These are phyloP conservation scores for Drosophila prostipennis DNA, from an alignment of 2,888 invertebrate species.

Conservation along the genomic window DNA sequence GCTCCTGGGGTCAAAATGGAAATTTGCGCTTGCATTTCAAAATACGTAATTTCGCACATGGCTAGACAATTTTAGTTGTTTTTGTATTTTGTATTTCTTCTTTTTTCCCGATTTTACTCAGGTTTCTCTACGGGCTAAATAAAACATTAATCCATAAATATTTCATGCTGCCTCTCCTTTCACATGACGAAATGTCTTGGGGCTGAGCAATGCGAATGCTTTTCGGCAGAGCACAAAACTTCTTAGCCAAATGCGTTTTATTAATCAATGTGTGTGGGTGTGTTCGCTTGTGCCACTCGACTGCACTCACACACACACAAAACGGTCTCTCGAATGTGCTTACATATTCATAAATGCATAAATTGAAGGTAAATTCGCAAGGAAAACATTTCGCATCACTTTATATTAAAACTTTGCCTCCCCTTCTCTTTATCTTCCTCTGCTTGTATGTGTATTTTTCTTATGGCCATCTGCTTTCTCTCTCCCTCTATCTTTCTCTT, in stretches of 20 bases:
- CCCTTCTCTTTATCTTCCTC: background rate
- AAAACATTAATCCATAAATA: slow-evolving; percentile 43
- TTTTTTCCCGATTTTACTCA: slow-evolving; percentile 1
- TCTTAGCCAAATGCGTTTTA: slow-evolving; percentile 72
- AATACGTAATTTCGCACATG: slow-evolving; percentile 46
- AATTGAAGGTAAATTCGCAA: slow-evolving; percentile 78
- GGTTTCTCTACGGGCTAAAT: slow-evolving; percentile 16
- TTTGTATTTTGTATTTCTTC: background rate
- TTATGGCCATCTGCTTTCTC: slow-evolving; percentile 51
- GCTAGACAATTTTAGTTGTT: slow-evolving; percentile 25
- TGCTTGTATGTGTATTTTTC: slow-evolving; percentile 47
- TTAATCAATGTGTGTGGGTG: slow-evolving; percentile 64
- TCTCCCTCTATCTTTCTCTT: slow-evolving; percentile 15
- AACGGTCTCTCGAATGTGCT: slow-evolving; percentile 62
- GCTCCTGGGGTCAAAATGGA: slow-evolving; percentile 23
- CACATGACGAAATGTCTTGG: slow-evolving; percentile 41
- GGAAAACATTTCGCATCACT: slow-evolving; percentile 77
- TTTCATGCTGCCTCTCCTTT: slow-evolving; percentile 23
- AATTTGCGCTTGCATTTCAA: slow-evolving; percentile 29
- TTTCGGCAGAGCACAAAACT: slow-evolving; percentile 56
- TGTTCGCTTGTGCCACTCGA: slow-evolving; percentile 57
- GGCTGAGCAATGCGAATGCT: slow-evolving; percentile 42
- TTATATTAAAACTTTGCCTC: slow-evolving; percentile 70
- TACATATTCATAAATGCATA: slow-evolving; percentile 78
- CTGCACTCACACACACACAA: slow-evolving; percentile 56